Conservation (phyloP, 1,140 invertebrate species). For the Magallana ariakensis region DNA sequence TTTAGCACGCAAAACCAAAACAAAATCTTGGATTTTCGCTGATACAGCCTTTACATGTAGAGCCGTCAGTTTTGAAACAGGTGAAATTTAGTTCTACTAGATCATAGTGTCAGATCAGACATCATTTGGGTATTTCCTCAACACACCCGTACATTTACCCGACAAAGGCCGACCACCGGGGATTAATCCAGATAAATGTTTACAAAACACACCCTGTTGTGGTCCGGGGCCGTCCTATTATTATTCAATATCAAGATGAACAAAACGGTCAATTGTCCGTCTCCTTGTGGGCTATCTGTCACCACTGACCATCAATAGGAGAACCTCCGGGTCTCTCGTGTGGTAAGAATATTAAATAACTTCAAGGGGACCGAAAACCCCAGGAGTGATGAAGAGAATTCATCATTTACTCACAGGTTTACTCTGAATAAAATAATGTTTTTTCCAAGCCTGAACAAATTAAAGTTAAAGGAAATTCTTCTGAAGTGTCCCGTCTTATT, state of each 20-base stretch:
- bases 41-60: no score
- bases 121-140: background rate
- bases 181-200: background rate
- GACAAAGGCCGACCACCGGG: slow-evolving; percentile 11
- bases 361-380: background rate
- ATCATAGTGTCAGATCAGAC: background rate
- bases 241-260: slow-evolving; percentile 23
- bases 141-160: background rate
- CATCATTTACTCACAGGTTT: background rate
- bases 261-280: slow-evolving; percentile 23
- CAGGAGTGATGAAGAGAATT: background rate
- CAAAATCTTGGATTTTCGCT: no score
- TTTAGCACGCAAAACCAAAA: no score
- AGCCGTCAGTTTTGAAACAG: no score
- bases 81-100: no score
- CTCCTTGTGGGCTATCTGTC: background rate
- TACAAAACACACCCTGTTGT: slow-evolving; percentile 16
- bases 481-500: slow-evolving; percentile 22
- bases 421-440: slow-evolving; percentile 22
- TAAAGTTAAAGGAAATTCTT: slow-evolving; percentile 29
- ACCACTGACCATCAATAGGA: background rate
- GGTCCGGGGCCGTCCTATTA: background rate
- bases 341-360: background rate
- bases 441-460: slow-evolving; percentile 23
- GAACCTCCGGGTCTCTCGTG: background rate